Conservation (phyloP, 1,140 invertebrate genomes). For the Drosophila seguyi region DNA sequence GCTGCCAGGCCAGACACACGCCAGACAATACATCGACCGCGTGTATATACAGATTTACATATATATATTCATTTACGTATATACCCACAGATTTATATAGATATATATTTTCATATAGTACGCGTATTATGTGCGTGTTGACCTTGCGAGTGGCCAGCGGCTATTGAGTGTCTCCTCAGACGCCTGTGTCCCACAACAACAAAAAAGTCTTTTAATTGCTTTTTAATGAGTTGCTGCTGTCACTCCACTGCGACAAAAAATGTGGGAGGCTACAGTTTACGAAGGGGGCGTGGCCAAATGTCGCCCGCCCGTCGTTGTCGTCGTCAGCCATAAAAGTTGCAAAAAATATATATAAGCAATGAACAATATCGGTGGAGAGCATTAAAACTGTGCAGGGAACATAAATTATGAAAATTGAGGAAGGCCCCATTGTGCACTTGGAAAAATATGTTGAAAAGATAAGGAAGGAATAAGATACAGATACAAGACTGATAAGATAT, state of each 20-base stretch:
- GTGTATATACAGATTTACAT: constrained; percentile 23
- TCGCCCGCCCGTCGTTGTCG: constrained; percentile 1
- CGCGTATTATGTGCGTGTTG: constrained; percentile 54
- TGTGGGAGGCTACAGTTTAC: constrained; percentile 1
- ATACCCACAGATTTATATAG: constrained; percentile 15
- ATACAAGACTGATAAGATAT: not conserved
- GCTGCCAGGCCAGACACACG: constrained; percentile 46
- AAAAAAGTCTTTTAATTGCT: constrained; percentile 67
- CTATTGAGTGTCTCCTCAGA: constrained; percentile 38
- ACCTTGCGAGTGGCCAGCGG: constrained; percentile 68
- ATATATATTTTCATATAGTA: constrained; percentile 21
- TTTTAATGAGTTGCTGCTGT: constrained; percentile 64
- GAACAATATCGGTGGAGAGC: constrained; percentile 60
- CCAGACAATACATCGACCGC: constrained; percentile 44
- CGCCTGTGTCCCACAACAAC: constrained; percentile 38
- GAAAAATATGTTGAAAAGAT: constrained; percentile 7
- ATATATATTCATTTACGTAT: constrained; percentile 8
- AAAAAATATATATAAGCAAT: constrained; percentile 35
- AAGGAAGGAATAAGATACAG: not conserved
- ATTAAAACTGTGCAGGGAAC: constrained; percentile 52
- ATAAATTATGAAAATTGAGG: constrained; percentile 49
- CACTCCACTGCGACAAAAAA: constrained; percentile 16
- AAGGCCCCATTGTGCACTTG: constrained; percentile 9
- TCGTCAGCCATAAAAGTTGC: constrained; percentile 16
- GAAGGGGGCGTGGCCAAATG: constrained; percentile 18